These are phyloP conservation scores for Lordiphosa mommai DNA, from an alignment of 1,140 invertebrate species.

Conservation along the genomic window DNA sequence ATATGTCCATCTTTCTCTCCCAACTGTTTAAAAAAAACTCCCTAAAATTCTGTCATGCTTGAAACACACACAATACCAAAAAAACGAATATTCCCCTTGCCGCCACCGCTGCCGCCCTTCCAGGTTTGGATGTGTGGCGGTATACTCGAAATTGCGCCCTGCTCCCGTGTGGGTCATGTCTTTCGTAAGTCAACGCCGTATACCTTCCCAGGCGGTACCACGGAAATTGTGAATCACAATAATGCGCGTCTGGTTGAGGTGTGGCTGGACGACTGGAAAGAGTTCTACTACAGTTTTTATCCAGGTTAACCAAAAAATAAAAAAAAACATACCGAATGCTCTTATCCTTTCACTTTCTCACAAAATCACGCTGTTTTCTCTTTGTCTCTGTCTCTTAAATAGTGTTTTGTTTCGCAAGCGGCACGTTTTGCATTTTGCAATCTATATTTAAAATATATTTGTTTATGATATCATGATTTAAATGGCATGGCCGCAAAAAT, in stretches of 20 bases:
- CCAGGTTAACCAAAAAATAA: conserved; percentile 86
- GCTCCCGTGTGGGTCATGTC: conserved; percentile 96
- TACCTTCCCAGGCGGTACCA: conserved; percentile 98
- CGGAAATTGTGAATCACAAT: conserved; percentile 98
- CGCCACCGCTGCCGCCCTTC: conserved; percentile 6
- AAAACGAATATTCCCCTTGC: background rate
- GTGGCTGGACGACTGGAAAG: conserved; percentile 98
- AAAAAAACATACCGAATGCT: conserved; percentile 36
- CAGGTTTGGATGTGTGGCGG: conserved; percentile 99
- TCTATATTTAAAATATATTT: conserved; percentile 36
- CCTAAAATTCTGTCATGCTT: conserved; percentile 16
- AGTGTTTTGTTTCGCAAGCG: conserved; percentile 57
- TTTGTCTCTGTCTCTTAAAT: conserved; percentile 48
- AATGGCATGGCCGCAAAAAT: conserved; percentile 61
- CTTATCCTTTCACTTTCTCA: conserved; percentile 52
- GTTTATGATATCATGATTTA: conserved; percentile 55
- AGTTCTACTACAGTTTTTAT: conserved; percentile 99
- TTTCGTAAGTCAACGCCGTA: conserved; percentile 99
- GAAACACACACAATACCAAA: conserved; percentile 1
- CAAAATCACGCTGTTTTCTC: conserved; percentile 31
- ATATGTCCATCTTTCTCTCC: conserved; percentile 54
- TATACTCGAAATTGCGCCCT: conserved; percentile 92
- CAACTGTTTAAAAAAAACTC: conserved; percentile 16
- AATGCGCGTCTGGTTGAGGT: conserved; percentile 97
- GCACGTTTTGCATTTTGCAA: conserved; percentile 65